phyloP scores from a whole-genome alignment of 2,888 invertebrate genomes.

The Stenodema calcarata region DNA sequence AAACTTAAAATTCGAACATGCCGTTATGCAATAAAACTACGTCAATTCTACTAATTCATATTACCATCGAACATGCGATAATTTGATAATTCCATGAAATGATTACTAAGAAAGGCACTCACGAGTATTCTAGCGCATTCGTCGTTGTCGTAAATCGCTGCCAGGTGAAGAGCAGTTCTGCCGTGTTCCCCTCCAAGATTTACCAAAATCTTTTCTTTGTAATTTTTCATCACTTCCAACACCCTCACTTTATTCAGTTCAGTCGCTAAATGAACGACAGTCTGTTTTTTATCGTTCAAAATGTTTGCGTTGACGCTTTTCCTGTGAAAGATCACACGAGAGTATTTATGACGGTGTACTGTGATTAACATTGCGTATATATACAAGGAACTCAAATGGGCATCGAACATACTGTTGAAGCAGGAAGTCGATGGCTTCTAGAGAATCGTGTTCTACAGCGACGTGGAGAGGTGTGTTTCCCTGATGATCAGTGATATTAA shows the following conservation, averaged over 20 bases:
- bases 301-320: constrained; percentile 74
- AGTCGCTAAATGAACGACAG: constrained; percentile 80
- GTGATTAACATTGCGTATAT: no score
- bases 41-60: no score
- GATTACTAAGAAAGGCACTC: constrained; percentile 55
- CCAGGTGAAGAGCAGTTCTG: constrained; percentile 80
- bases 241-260: constrained; percentile 77
- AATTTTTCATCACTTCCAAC: constrained; percentile 72
- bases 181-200: constrained; percentile 81
- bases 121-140: constrained; percentile 83
- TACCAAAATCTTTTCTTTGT: constrained; percentile 74
- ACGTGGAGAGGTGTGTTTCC: constrained; percentile 85
- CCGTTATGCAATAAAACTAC: no score
- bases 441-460: constrained; percentile 76
- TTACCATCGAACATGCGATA: no score
- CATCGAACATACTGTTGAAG: constrained; percentile 71
- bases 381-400: no score
- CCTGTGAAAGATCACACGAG: background rate
- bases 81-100: no score
- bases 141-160: constrained; percentile 83
- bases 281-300: constrained; percentile 78
- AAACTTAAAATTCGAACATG: no score
- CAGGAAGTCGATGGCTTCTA: constrained; percentile 76
- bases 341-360: background rate
- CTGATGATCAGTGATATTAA: constrained; percentile 73